phyloP scores from a whole-genome alignment of 2,113 vertebrate genomes.

The Elanus axillaris region DNA sequence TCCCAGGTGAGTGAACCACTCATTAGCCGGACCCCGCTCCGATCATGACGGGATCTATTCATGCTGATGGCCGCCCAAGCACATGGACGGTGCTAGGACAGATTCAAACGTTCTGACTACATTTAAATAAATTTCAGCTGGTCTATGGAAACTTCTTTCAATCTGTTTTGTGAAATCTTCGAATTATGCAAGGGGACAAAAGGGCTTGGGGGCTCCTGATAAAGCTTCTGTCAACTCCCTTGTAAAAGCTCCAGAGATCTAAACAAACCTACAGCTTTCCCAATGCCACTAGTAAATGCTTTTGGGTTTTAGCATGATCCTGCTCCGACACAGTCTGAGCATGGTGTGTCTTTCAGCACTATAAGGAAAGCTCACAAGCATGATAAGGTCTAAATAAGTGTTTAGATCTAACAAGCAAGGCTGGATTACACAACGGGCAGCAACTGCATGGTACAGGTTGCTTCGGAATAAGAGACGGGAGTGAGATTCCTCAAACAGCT shows the following conservation, averaged over 20 bases:
- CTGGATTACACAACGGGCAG: not conserved
- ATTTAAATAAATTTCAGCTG: slow-evolving; percentile 44
- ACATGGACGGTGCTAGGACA: not conserved
- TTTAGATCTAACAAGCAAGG: not conserved
- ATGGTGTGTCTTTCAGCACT: not conserved
- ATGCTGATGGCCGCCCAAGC: not conserved
- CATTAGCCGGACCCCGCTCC: not conserved
- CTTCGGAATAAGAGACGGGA: not conserved
- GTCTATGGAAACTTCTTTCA: not conserved
- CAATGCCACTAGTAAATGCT: not conserved
- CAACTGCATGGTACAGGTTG: accelerated
- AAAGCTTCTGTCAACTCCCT: not conserved
- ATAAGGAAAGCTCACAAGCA: not conserved
- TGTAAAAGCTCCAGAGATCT: slow-evolving; percentile 9
- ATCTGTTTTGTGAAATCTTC: not conserved
- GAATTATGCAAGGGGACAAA: slow-evolving; percentile 11
- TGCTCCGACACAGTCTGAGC: not conserved
- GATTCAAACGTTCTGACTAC: not conserved
- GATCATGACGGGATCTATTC: not conserved
- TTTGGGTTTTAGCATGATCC: not conserved
- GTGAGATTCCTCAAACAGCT: not conserved
- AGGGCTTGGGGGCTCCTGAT: not conserved
- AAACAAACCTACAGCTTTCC: slow-evolving; percentile 16
- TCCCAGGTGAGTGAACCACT: not conserved
- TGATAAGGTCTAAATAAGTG: not conserved